Conservation (phyloP, 2,113 vertebrate species). For the Myodes glareolus region DNA sequence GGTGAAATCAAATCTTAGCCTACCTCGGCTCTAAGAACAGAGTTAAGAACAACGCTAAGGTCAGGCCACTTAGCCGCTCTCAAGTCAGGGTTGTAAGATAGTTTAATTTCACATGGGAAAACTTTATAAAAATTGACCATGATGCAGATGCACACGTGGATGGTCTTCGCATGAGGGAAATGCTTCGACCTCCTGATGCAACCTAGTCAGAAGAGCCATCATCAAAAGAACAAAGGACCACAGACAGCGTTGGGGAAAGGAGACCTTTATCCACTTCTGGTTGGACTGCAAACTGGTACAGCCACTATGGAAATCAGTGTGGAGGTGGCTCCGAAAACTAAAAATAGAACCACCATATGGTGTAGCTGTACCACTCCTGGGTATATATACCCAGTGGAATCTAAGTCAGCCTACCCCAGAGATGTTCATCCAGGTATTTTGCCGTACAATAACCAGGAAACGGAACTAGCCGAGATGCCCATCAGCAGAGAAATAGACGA, state of each 20-base stretch:
- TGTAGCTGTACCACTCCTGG: neutral
- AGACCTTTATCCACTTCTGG: neutral
- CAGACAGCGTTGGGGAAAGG: neutral
- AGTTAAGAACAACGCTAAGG: neutral
- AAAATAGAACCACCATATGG: neutral
- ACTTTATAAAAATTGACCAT: constrained; percentile 21
- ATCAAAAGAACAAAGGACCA: neutral
- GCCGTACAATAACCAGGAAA: neutral
- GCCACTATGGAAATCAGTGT: neutral
- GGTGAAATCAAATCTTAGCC: neutral
- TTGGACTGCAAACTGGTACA: neutral
- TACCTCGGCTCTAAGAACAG: neutral
- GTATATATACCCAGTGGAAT: neutral
- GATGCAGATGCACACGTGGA: neutral
- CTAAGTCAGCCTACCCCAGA: neutral
- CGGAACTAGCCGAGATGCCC: neutral
- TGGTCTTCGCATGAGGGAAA: neutral
- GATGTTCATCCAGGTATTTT: neutral
- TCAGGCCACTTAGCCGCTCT: neutral
- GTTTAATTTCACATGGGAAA: neutral
- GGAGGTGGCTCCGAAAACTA: neutral
- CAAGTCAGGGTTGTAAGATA: neutral
- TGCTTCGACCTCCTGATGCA: no score
- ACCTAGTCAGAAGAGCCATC: neutral
- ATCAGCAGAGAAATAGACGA: neutral